Percentiles rank a stretch among this genome's conserved stretches.
phyloP scores from a whole-genome alignment of 2,797 vertebrate species.

The Myotis pilosus region DNA sequence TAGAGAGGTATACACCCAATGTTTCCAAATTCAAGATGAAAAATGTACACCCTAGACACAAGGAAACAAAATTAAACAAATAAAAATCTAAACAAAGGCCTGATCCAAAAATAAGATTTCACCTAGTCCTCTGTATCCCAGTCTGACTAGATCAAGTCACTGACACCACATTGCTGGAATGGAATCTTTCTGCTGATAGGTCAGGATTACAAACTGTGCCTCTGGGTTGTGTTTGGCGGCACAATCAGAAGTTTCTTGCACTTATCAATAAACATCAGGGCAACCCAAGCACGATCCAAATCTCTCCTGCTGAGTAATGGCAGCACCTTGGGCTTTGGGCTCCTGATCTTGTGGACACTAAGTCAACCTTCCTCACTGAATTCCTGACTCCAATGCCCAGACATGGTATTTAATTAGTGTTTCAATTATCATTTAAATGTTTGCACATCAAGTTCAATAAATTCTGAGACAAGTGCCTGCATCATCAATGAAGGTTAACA shows the following conservation, averaged over 20 bases:
- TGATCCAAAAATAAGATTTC: neutral
- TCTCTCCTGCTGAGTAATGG: neutral
- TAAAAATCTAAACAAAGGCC: neutral
- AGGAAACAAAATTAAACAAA: constrained; percentile 10
- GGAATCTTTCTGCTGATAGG: neutral
- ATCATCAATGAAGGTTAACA: constrained; percentile 78
- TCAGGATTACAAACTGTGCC: neutral
- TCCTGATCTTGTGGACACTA: constrained; percentile 25
- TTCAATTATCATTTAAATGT: constrained; percentile 83
- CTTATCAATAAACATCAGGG: neutral
- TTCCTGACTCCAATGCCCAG: constrained; percentile 63
- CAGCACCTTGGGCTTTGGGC: constrained; percentile 17
- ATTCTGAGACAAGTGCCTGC: constrained; percentile 79
- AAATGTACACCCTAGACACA: neutral
- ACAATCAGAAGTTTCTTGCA: neutral
- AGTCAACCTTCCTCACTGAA: constrained; percentile 65
- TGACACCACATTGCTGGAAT: neutral
- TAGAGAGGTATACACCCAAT: neutral
- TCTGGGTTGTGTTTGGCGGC: neutral
- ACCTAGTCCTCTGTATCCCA: neutral
- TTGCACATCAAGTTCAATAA: constrained; percentile 81
- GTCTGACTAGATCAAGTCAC: neutral
- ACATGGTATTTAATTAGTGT: constrained; percentile 77
- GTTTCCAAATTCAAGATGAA: neutral
- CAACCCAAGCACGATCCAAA: constrained; percentile 21